Percentiles rank a stretch among this genome's conserved stretches.
Evolutionary conservation across 1,140 invertebrate genomes (phyloP).

Genomic region (Drosophila varians): DNA sequence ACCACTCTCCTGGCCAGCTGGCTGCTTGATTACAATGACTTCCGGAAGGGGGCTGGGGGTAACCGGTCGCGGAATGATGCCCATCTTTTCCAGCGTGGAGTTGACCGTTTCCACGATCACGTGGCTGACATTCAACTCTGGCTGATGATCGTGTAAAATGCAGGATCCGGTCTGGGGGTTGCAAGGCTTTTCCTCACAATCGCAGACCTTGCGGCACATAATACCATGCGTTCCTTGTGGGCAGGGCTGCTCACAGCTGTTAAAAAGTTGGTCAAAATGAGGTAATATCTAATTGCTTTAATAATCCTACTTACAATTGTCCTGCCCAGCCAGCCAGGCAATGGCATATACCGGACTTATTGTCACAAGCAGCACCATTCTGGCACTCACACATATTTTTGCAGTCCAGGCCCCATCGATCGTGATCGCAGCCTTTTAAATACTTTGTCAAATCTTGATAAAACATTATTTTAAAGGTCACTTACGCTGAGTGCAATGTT

Average conservation of each 20-base stretch:
- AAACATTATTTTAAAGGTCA: conserved; percentile 12
- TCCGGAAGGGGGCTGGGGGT: conserved; percentile 62
- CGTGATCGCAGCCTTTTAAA: conserved; percentile 70
- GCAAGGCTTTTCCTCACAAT: conserved; percentile 72
- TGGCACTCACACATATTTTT: conserved; percentile 68
- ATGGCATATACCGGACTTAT: conserved; percentile 73
- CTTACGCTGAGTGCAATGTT: conserved; percentile 80
- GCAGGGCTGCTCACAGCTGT: conserved; percentile 79
- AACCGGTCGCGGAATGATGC: conserved; percentile 60
- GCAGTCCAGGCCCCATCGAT: conserved; percentile 80
- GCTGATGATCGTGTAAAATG: conserved; percentile 17
- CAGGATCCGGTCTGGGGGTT: conserved; percentile 75
- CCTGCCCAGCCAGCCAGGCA: conserved; percentile 78
- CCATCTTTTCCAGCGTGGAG: conserved; percentile 83
- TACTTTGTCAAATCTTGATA: neutral
- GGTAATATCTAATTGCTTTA: neutral
- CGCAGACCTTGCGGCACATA: conserved; percentile 76
- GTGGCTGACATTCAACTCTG: conserved; percentile 64
- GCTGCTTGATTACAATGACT: conserved; percentile 78
- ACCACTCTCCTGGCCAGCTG: conserved; percentile 28
- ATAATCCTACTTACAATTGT: conserved; percentile 57
- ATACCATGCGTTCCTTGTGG: conserved; percentile 74
- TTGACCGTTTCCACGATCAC: conserved; percentile 76
- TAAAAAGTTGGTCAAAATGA: too few species aligned
- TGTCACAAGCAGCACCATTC: conserved; percentile 76